These are phyloP conservation scores for Spisula subtruncata DNA, from an alignment of 2,888 invertebrate species.

Conservation along the genomic window DNA sequence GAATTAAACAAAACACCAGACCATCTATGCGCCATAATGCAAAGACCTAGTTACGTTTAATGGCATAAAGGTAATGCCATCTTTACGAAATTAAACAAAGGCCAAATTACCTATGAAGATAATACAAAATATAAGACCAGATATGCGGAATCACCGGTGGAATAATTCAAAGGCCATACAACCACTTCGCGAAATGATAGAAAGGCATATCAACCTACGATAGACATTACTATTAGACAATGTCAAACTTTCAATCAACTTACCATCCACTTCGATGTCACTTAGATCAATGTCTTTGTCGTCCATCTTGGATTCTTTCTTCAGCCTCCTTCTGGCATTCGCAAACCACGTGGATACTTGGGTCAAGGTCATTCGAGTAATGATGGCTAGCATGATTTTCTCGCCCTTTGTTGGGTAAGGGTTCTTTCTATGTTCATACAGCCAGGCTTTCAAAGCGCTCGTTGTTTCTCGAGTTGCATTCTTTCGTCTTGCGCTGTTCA, in stretches of 20 bases:
- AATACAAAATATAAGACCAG: too few relatives aligned
- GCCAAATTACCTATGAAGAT: too few relatives aligned
- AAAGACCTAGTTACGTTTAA: too few relatives aligned
- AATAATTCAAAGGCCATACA: too few relatives aligned
- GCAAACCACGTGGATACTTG: conserved; percentile 98
- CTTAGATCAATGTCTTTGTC: conserved; percentile 60
- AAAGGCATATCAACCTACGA: too few relatives aligned
- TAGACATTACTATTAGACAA: too few relatives aligned
- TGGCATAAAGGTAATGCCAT: too few relatives aligned
- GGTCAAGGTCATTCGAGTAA: conserved; percentile 98
- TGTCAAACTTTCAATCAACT: not conserved
- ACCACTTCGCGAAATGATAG: too few relatives aligned
- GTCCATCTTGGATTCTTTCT: conserved; percentile 98
- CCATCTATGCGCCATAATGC: too few relatives aligned
- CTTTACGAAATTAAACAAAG: too few relatives aligned
- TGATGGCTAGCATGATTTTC: conserved; percentile 98
- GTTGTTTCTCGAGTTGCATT: conserved; percentile 99
- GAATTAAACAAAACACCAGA: too few relatives aligned
- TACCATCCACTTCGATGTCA: conserved; percentile 69
- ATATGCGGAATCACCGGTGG: too few relatives aligned
- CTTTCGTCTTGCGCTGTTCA: conserved; percentile 95
- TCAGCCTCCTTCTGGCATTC: conserved; percentile 96
- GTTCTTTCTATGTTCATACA: conserved; percentile 98
- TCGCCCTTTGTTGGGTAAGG: conserved; percentile 98
- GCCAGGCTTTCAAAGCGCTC: conserved; percentile 98